phyloP scores from a whole-genome alignment of 2,888 invertebrate genomes.

The Tinea semifulvella region DNA sequence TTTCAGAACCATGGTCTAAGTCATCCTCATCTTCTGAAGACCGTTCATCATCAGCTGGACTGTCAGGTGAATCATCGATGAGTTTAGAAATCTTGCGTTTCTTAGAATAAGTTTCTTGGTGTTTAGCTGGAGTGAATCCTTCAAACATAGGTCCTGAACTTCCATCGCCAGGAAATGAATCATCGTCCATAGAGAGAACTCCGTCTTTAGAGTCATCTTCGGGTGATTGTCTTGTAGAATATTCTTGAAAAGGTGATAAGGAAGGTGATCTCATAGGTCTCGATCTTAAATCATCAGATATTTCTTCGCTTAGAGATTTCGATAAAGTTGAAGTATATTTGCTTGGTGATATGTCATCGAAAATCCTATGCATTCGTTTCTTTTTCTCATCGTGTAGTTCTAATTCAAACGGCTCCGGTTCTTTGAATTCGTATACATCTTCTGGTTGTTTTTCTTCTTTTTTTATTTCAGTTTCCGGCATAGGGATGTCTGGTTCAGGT shows the following conservation, averaged over 20 bases:
- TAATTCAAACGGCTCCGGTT: slow-evolving; percentile 88
- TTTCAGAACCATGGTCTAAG: slow-evolving; percentile 35
- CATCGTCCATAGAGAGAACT: slow-evolving; percentile 67
- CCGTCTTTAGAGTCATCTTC: slow-evolving; percentile 70
- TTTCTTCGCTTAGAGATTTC: slow-evolving; percentile 66
- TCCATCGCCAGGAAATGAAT: slow-evolving; percentile 66
- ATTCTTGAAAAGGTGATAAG: slow-evolving; percentile 54
- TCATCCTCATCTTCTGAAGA: slow-evolving; percentile 58
- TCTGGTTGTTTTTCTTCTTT: slow-evolving; percentile 42
- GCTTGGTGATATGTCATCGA: slow-evolving; percentile 59
- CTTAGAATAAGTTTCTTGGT: slow-evolving; percentile 63
- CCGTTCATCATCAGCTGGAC: slow-evolving; percentile 61
- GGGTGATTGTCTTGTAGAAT: slow-evolving; percentile 68
- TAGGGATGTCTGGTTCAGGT: slow-evolving; percentile 29
- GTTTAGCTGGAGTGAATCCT: slow-evolving; percentile 66
- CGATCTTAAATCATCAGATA: slow-evolving; percentile 48
- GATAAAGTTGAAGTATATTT: slow-evolving; percentile 54
- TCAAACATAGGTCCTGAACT: slow-evolving; percentile 61
- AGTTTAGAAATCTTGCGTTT: slow-evolving; percentile 58
- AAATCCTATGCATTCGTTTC: slow-evolving; percentile 57
- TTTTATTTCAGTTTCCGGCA: slow-evolving; percentile 28
- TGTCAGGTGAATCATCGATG: slow-evolving; percentile 59
- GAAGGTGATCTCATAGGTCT: slow-evolving; percentile 49
- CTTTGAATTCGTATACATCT: slow-evolving; percentile 89
- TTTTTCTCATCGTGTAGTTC: slow-evolving; percentile 72